These are phyloP conservation scores for Eidolon helvum DNA, from an alignment of 2,113 vertebrate species.

Conservation along the genomic window DNA sequence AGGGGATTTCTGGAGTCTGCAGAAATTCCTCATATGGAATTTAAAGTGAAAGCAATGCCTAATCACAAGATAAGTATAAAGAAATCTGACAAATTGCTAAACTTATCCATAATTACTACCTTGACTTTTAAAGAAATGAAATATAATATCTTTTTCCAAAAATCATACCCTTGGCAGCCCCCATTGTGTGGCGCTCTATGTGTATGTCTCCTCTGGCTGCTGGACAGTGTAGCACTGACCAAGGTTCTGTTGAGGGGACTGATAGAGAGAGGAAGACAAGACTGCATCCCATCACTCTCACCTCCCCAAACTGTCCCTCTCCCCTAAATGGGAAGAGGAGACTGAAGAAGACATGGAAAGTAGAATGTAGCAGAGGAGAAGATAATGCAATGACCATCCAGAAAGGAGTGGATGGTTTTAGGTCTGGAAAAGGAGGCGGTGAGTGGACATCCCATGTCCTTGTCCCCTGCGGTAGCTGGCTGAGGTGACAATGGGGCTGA, in stretches of 20 bases:
- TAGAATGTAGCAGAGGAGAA: background rate
- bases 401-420: background rate
- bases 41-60: background rate
- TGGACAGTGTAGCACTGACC: background rate
- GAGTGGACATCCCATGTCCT: background rate
- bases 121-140: background rate
- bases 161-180: background rate
- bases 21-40: background rate
- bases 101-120: background rate
- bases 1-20: background rate
- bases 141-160: background rate
- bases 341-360: background rate
- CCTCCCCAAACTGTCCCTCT: background rate
- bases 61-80: background rate
- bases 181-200: background rate
- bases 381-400: background rate
- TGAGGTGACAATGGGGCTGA: background rate
- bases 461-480: background rate
- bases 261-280: fast-evolving
- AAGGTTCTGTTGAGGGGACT: background rate
- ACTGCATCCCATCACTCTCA: background rate
- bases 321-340: background rate
- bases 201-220: background rate
- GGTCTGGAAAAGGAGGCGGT: background rate
- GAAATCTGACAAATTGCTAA: background rate